Percentiles rank a stretch among this genome's conserved stretches.
These are phyloP conservation scores for Misgurnus anguillicaudatus DNA, from an alignment of 2,113 vertebrate species.

Conservation along the genomic window DNA sequence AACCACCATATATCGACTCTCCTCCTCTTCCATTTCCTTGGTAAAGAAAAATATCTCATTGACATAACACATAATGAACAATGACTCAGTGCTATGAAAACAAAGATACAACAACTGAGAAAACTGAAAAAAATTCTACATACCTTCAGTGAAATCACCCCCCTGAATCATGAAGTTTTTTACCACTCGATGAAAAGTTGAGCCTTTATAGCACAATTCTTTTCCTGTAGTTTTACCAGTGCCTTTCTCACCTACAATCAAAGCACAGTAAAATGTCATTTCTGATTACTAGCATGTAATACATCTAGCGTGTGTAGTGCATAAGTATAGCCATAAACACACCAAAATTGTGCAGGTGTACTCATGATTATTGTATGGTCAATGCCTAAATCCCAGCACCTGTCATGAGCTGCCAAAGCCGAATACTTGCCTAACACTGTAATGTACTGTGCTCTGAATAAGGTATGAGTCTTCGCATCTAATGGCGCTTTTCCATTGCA, in stretches of 20 bases:
- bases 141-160: conserved; percentile 99
- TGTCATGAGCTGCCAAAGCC: too few relatives aligned
- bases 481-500: too few relatives aligned
- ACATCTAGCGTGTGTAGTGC: neutral
- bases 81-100: neutral
- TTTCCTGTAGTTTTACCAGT: conserved; percentile 93
- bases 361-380: neutral
- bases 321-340: neutral
- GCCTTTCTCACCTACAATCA: conserved; percentile 87
- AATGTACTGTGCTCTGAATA: too few relatives aligned
- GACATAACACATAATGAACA: neutral
- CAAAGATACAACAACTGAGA: neutral
- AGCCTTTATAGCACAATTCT: conserved; percentile 97
- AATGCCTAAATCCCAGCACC: neutral
- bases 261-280: conserved; percentile 5
- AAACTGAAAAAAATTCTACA: neutral
- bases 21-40: conserved; percentile 97
- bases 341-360: neutral
- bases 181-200: conserved; percentile 97
- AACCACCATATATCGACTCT: conserved; percentile 97
- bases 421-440: too few relatives aligned
- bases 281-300: neutral
- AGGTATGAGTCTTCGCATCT: too few relatives aligned
- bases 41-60: conserved; percentile 12
- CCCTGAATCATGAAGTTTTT: conserved; percentile 99